Percentiles rank a stretch among this genome's conserved stretches.
These are phyloP conservation scores for Cephus rjabovi DNA, from an alignment of 2,888 invertebrate species.

Conservation along the genomic window DNA sequence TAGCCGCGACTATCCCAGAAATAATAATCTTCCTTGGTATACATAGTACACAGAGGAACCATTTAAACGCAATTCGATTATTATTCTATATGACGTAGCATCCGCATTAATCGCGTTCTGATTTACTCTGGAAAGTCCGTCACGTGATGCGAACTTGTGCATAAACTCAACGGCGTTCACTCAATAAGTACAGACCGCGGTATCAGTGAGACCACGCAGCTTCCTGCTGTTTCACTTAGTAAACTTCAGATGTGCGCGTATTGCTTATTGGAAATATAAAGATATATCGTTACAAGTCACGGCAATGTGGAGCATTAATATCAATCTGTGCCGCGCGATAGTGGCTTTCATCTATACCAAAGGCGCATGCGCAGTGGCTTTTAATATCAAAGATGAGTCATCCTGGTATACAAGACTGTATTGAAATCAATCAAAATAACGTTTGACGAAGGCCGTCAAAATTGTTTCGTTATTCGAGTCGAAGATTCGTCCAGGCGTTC, in stretches of 20 bases:
- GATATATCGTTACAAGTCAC: conserved; percentile 45
- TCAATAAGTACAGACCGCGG: too few relatives aligned
- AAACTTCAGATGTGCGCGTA: not conserved
- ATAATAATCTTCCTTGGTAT: conserved; percentile 41
- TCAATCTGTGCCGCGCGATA: conserved; percentile 36
- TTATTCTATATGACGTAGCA: conserved; percentile 52
- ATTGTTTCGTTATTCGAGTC: not conserved
- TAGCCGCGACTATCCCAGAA: conserved; percentile 33
- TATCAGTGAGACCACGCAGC: not conserved
- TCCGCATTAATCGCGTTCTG: conserved; percentile 25
- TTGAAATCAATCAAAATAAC: not conserved
- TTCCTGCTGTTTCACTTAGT: not conserved
- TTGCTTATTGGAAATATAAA: not conserved
- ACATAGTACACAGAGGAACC: conserved; percentile 1
- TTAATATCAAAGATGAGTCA: conserved; percentile 26
- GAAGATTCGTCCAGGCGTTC: not conserved
- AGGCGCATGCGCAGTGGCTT: conserved; percentile 24
- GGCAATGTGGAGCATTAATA: conserved; percentile 39
- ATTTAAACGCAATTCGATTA: conserved; percentile 50
- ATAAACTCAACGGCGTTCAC: not conserved
- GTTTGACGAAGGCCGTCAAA: conserved; percentile 26
- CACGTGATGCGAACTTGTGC: not conserved
- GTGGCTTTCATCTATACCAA: conserved; percentile 19
- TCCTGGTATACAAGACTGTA: conserved; percentile 11
- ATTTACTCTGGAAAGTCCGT: not conserved